phyloP scores from a whole-genome alignment of 2,797 vertebrate species.

The Aselliscus stoliczkanus region DNA sequence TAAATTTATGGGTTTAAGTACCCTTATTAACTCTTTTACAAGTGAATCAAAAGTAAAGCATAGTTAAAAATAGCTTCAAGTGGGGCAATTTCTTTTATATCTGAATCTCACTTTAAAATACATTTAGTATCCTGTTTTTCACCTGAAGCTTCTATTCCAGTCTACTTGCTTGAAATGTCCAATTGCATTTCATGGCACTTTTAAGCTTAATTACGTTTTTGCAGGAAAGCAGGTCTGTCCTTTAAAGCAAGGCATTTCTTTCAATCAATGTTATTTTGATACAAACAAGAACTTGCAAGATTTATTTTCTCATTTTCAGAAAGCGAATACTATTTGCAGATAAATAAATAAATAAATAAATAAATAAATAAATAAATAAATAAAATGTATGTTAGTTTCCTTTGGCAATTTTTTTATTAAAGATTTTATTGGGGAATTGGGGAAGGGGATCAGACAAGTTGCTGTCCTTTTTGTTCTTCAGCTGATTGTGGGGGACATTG shows the following conservation, averaged over 20 bases:
- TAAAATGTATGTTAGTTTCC: neutral
- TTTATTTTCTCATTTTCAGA: constrained; percentile 23
- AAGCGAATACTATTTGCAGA: neutral
- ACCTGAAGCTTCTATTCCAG: constrained; percentile 40
- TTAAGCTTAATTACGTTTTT: constrained; percentile 61
- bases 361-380: neutral
- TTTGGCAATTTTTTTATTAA: neutral
- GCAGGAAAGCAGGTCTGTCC: neutral
- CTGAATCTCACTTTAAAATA: constrained; percentile 27
- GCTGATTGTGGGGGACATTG: too few species aligned
- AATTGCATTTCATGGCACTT: constrained; percentile 37
- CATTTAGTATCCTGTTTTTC: constrained; percentile 23
- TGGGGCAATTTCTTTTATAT: constrained; percentile 22
- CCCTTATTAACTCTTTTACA: constrained; percentile 32
- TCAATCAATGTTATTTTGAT: constrained; percentile 24
- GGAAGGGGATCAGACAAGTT: too few species aligned
- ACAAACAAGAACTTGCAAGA: neutral
- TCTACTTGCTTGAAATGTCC: constrained; percentile 23
- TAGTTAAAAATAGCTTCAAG: constrained; percentile 45
- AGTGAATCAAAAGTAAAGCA: constrained; percentile 7
- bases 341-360: neutral
- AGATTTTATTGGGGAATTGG: too few species aligned
- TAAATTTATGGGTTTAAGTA: constrained; percentile 31
- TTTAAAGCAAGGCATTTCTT: constrained; percentile 23
- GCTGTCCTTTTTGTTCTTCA: too few species aligned